Percentiles rank a stretch among this genome's conserved stretches.
Evolutionary conservation across 1,140 invertebrate genomes (phyloP).

Genomic region (Drosophila pachea): DNA sequence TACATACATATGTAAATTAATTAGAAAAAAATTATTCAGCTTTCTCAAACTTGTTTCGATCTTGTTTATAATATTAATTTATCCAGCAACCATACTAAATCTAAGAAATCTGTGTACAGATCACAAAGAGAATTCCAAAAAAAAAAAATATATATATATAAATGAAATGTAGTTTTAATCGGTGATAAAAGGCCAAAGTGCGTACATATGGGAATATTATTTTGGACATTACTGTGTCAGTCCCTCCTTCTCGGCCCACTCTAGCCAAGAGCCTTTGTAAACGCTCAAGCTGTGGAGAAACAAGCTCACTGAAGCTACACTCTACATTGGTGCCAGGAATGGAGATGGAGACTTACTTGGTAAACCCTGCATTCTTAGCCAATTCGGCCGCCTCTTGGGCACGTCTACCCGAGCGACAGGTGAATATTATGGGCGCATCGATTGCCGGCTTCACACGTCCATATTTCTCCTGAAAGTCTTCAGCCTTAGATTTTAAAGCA

Average conservation of each 20-base stretch:
- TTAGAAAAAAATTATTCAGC: neutral
- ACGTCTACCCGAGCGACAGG: slow-evolving; percentile 80
- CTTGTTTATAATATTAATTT: slow-evolving; percentile 4
- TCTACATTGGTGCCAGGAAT: neutral
- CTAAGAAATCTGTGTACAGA: neutral
- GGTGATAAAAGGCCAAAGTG: neutral
- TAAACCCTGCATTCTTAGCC: slow-evolving; percentile 79
- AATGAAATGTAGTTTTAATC: too few species aligned
- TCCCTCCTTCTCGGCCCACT: slow-evolving; percentile 81
- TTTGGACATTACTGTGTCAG: slow-evolving; percentile 17
- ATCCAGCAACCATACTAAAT: slow-evolving; percentile 14
- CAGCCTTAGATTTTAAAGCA: slow-evolving; percentile 75
- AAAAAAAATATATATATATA: too few species aligned
- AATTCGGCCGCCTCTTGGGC: slow-evolving; percentile 79
- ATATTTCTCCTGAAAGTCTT: slow-evolving; percentile 80
- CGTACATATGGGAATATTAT: neutral
- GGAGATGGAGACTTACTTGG: slow-evolving; percentile 76
- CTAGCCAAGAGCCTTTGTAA: slow-evolving; percentile 92
- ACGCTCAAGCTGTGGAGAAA: slow-evolving; percentile 86
- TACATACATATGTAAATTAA: too few species aligned
- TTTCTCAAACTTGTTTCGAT: neutral
- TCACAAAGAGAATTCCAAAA: neutral
- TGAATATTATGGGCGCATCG: slow-evolving; percentile 80
- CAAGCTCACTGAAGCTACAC: neutral
- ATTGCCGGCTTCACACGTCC: slow-evolving; percentile 79